These are phyloP conservation scores for Nycticryphes semicollaris DNA, from an alignment of 2,113 vertebrate species.

Conservation along the genomic window DNA sequence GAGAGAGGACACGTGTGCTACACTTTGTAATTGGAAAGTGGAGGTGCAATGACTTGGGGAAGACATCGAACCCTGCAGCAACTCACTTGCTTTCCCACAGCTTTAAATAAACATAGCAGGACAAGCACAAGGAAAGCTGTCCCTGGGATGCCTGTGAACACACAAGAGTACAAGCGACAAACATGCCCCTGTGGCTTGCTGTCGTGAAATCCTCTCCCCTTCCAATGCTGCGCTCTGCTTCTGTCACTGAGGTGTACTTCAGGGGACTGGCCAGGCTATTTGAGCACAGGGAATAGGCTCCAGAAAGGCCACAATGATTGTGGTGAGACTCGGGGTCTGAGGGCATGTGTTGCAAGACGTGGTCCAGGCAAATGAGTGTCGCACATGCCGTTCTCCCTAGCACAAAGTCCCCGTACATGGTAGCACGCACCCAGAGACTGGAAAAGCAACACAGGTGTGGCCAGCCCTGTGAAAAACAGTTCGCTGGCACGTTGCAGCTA, in stretches of 20 bases:
- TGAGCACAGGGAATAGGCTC: neutral
- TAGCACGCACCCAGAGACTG: rapidly evolving
- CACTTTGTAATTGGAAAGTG: neutral
- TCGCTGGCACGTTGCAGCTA: neutral
- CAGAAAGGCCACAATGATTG: neutral
- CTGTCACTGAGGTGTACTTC: neutral
- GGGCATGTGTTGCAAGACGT: rapidly evolving
- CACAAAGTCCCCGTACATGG: rapidly evolving
- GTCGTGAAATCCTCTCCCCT: neutral
- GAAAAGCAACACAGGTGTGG: neutral
- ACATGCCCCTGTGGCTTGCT: neutral
- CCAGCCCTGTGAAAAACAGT: neutral
- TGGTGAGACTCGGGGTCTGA: neutral
- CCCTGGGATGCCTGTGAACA: neutral
- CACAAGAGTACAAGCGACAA: neutral
- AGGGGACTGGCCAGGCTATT: neutral
- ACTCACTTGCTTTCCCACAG: neutral
- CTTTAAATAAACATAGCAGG: neutral
- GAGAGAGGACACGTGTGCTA: rapidly evolving
- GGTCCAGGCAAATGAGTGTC: neutral
- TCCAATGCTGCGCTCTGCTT: neutral
- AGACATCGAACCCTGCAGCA: neutral
- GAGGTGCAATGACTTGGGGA: neutral
- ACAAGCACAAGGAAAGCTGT: neutral
- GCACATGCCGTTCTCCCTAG: rapidly evolving